Percentiles rank a stretch among this genome's conserved stretches.
Evolutionary conservation across 2,797 vertebrate genomes (phyloP).

Genomic region (Sebastes matsubarae): DNA sequence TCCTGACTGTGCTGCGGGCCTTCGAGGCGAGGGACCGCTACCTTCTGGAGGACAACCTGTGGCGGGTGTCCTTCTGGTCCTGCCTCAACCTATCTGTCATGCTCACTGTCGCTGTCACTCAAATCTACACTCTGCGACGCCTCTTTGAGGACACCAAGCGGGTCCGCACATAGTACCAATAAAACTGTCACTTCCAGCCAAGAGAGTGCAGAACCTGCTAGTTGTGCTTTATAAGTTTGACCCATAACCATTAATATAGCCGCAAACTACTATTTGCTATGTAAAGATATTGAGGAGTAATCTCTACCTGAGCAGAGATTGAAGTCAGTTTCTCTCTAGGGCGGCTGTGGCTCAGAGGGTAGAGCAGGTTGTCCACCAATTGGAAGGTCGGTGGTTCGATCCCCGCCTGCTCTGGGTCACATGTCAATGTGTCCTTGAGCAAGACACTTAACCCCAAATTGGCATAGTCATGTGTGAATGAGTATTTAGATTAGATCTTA

Average conservation of each 20-base stretch:
- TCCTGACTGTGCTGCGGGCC: slow-evolving; percentile 81
- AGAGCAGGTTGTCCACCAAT: too few relatives aligned
- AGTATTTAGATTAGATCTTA: too few relatives aligned
- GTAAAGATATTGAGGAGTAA: too few relatives aligned
- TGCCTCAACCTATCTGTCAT: slow-evolving; percentile 83
- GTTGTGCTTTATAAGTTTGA: neutral
- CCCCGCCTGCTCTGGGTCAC: too few relatives aligned
- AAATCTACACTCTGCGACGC: slow-evolving; percentile 86
- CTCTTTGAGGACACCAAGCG: slow-evolving; percentile 84
- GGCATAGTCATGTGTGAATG: too few relatives aligned
- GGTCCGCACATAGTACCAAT: slow-evolving; percentile 69
- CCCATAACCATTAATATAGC: too few relatives aligned
- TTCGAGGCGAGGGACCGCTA: slow-evolving; percentile 89
- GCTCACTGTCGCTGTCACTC: slow-evolving; percentile 82
- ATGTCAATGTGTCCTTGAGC: too few relatives aligned
- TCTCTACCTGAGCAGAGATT: too few relatives aligned
- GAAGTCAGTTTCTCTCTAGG: rapidly evolving
- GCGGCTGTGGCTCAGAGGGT: too few relatives aligned
- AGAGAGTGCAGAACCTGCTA: neutral
- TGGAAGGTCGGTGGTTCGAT: too few relatives aligned
- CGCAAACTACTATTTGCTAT: too few relatives aligned
- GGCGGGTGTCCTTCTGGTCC: slow-evolving; percentile 91
- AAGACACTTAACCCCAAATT: too few relatives aligned
- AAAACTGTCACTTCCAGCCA: neutral
- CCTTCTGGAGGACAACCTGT: slow-evolving; percentile 89